Evolutionary conservation across 2,113 vertebrate genomes (phyloP), one percentile per base, ranked within the genome.

Genomic region (Ptilonorhynchus violaceus): DNA sequence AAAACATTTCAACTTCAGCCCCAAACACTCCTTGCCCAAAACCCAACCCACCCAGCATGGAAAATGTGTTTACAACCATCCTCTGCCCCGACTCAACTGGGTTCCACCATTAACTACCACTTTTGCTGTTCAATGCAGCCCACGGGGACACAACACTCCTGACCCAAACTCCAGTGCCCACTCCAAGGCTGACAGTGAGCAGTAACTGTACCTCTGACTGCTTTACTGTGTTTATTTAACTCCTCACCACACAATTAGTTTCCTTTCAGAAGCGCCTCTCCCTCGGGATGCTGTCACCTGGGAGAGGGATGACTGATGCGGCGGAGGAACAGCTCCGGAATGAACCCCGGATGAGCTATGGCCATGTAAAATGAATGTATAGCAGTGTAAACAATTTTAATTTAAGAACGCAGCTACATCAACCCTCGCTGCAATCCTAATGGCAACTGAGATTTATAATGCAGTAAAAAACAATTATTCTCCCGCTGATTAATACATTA

Each of bases 401-500:
- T 98, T 98, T 98, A 98, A 94, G 98, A 93, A 98, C 47, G 94
- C 92, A 79, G 96, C 97, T 96, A 88, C 97, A 97, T 97, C 97
- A 97, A 92, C 96, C 96, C 95, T 97, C 33, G 14, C 96, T 91
- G 98, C 97, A 97, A 95, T 94, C 96, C 97, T 98, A 98, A 98
- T 96, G 98, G 98, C 98, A 98, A 94, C 93, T 4, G 23, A 97
- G 98, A 98, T 98, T 98, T 98, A 98, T 96, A 97, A 97, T 12
- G 80, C 42, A 92, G 97, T 97, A 97, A 97, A 96, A 98, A 96
- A 95, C 98, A 98, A 98, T 98, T 98, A 98, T 98, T 98, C 98
- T 98, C 97, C 96, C 23, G 93, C 98, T 98, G 98, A 98, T 98
- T 98, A 98, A 98, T 98, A 98, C 97, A 98, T 98, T 98, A 98